Evolutionary conservation across 2,797 vertebrate species (phyloP).

Genomic region (Malurus leucopterus): DNA sequence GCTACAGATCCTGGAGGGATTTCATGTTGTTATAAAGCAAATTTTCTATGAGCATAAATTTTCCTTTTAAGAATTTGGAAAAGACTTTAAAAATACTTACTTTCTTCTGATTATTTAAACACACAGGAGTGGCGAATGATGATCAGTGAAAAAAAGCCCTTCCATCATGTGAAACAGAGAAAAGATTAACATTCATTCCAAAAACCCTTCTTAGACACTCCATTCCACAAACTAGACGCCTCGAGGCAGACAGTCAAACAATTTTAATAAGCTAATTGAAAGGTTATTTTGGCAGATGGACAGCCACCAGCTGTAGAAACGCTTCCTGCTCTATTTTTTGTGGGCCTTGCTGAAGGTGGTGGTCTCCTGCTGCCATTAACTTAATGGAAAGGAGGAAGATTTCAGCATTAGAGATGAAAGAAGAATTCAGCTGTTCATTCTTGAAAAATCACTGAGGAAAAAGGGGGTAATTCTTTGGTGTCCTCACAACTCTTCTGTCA

Average conservation of each 20-base stretch:
- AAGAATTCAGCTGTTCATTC: not conserved
- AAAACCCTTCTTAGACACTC: not conserved
- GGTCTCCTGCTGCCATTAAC: not conserved
- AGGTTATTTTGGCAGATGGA: not conserved
- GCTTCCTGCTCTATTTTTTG: not conserved
- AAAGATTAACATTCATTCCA: not conserved
- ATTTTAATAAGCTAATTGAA: not conserved
- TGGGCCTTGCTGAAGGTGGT: not conserved
- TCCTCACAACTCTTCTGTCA: not conserved
- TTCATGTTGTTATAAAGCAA: not conserved
- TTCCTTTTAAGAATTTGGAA: not conserved
- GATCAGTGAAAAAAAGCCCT: not conserved
- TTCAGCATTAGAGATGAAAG: not conserved
- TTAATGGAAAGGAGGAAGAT: not conserved
- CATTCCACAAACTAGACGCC: not conserved
- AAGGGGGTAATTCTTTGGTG: not conserved
- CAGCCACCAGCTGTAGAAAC: not conserved
- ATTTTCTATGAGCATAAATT: not conserved
- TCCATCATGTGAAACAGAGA: not conserved
- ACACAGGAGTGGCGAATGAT: not conserved
- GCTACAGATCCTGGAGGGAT: not conserved
- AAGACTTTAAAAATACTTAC: not conserved
- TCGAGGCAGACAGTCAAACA: not conserved
- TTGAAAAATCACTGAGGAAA: not conserved
- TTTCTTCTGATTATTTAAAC: conserved; percentile 21